Conservation (phyloP, 64 coral and sea anemone species). For the Montipora efflorescens region DNA sequence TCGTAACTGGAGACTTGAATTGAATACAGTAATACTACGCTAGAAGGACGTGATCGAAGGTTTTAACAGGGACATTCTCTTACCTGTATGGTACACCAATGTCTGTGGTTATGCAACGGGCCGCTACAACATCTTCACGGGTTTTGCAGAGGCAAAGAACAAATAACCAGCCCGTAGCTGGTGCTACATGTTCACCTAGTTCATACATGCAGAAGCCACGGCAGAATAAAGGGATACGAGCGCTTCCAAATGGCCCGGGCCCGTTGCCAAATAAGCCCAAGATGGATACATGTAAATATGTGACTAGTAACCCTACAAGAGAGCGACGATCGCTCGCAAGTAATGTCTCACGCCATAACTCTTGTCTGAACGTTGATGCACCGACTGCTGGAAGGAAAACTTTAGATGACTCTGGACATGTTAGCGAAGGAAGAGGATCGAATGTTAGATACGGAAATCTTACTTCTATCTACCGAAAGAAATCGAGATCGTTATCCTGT, state of each 20-base stretch:
- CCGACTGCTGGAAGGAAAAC: neutral
- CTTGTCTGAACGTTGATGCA: neutral
- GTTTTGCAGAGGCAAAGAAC: neutral
- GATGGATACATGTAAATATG: neutral
- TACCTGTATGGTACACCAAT: neutral
- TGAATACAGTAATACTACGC: neutral
- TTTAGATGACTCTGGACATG: conserved; percentile 49
- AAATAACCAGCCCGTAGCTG: neutral
- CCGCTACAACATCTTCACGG: neutral
- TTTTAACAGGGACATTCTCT: neutral
- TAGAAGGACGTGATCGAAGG: neutral
- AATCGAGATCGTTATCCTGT: conserved; percentile 29
- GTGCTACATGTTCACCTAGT: neutral
- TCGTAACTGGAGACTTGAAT: no score
- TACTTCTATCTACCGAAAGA: neutral
- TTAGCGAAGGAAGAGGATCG: neutral
- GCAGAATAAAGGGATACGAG: neutral
- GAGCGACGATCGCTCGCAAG: neutral
- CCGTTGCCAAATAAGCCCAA: conserved; percentile 33
- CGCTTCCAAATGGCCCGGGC: conserved; percentile 60
- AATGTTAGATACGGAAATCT: neutral
- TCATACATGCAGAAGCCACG: neutral
- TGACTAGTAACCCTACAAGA: neutral
- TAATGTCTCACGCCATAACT: neutral
- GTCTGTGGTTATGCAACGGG: conserved; percentile 12